Base-by-base conservation (phyloP, 2,888 invertebrate species). In the Perithous albicinctus region DNA sequence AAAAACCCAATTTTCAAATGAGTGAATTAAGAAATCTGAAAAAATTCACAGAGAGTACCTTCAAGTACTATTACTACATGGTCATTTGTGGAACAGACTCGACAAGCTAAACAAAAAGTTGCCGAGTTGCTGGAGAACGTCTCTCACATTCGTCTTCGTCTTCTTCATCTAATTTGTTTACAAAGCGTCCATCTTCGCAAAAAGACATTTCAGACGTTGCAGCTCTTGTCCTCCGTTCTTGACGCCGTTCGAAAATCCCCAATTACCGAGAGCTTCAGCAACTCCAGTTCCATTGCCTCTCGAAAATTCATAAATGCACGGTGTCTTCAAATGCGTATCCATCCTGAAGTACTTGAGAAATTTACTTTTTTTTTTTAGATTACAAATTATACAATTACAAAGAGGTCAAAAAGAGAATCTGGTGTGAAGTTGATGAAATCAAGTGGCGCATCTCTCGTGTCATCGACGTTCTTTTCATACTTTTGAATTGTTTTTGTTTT, bases 211-310 rank as follows among this genome's bases (percentile, higher is more conserved):
- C 43, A 91, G 82, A 29, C 90, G 88, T 35, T 77, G 80, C 2
- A 92, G 82, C 80, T 92, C 92, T 46, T 90, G 87, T 0, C 92
- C 92, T 1, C 85, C 56, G 66, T 75, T 90, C 2, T 86, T 85
- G 0, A 89, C 76, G 72, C 80, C 80, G 18, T 86, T 88, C 2
- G 91, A 90, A 74, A 92, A 92, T 2, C 91, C 92, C 92, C 92
- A 92, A 83, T 90, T 91, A 26, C 91, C 90, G 41, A 91, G 70
- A 1, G 91, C 89, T 76, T 92, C 90, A 1, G 90, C 89, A 3
- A 89, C 89, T 10, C 91, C 90, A 0, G 86, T 88, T 0, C 89
- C 89, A 72, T 85, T 74, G 1, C 89, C 90, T 67, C 74, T 83
- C 3, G 90, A 91, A 86, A 85, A 90, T 69, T 90, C 87, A 4